A percentile compares a stretch with the other conserved stretches of the same genome.
phyloP scores from a whole-genome alignment of 2,113 vertebrate genomes.

The Paedocypris sp. region DNA sequence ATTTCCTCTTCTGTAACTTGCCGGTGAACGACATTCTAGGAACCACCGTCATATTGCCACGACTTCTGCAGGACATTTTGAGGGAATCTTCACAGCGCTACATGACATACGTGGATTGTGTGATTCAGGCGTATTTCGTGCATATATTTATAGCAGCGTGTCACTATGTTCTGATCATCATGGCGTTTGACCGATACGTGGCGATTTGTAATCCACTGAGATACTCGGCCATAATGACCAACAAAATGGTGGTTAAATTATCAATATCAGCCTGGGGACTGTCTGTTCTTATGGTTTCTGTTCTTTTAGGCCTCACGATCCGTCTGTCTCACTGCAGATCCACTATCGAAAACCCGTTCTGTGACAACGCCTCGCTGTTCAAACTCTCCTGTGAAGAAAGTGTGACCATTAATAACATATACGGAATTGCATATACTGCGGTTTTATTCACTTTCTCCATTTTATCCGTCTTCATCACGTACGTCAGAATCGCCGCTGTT shows the following conservation, averaged over 20 bases:
- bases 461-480: slow-evolving; percentile 42
- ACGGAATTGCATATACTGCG: slow-evolving; percentile 44
- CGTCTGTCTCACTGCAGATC: slow-evolving; percentile 45
- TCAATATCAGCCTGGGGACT: slow-evolving; percentile 39
- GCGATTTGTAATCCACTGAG: slow-evolving; percentile 52
- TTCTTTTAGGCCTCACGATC: slow-evolving; percentile 42
- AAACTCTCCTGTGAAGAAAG: slow-evolving; percentile 50
- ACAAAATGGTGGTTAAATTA: slow-evolving; percentile 38
- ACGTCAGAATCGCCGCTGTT: slow-evolving; percentile 37
- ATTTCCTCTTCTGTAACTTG: slow-evolving; percentile 32
- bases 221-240: slow-evolving; percentile 46
- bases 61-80: slow-evolving; percentile 33
- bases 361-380: slow-evolving; percentile 51
- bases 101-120: slow-evolving; percentile 45
- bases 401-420: slow-evolving; percentile 48
- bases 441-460: slow-evolving; percentile 40
- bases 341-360: slow-evolving; percentile 28
- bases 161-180: slow-evolving; percentile 47
- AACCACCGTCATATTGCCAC: slow-evolving; percentile 32
- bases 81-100: slow-evolving; percentile 21
- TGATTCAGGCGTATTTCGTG: slow-evolving; percentile 40
- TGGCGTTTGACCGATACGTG: slow-evolving; percentile 52
- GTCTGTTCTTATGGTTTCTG: slow-evolving; percentile 30
- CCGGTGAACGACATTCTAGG: slow-evolving; percentile 41
- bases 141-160: slow-evolving; percentile 34